Evolutionary conservation across 2,888 invertebrate species (phyloP).

Genomic region (Chloroclysta siterata): DNA sequence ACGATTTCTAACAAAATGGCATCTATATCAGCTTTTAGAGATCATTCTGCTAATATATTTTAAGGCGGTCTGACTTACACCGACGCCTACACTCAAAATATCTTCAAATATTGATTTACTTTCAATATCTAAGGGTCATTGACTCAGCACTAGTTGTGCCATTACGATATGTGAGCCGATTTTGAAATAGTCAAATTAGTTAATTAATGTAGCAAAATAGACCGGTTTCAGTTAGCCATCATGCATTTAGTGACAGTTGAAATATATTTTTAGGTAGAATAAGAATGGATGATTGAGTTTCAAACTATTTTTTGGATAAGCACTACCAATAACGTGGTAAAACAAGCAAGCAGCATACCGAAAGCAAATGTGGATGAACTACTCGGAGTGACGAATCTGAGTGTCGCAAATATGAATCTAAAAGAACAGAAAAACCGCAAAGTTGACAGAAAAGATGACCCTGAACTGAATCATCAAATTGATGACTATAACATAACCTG

Average conservation of each 20-base stretch:
- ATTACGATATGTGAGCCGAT: constrained; percentile 58
- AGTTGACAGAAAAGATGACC: background rate
- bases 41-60: constrained; percentile 14
- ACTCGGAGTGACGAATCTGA: background rate
- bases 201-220: constrained; percentile 77
- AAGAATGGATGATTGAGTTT: constrained; percentile 66
- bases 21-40: constrained; percentile 37
- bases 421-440: background rate
- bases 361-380: background rate
- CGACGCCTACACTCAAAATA: constrained; percentile 12
- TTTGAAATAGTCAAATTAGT: constrained; percentile 77
- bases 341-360: background rate
- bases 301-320: constrained; percentile 54
- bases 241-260: constrained; percentile 75
- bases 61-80: constrained; percentile 1
- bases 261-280: constrained; percentile 75
- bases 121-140: constrained; percentile 42
- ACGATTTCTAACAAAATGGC: constrained; percentile 43
- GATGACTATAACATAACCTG: constrained; percentile 6
- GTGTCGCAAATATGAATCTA: background rate
- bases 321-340: background rate
- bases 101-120: constrained; percentile 23
- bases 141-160: constrained; percentile 59
- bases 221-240: constrained; percentile 83
- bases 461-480: background rate